Conservation (phyloP, 2,113 vertebrate genomes). For the Theristicus caerulescens region DNA sequence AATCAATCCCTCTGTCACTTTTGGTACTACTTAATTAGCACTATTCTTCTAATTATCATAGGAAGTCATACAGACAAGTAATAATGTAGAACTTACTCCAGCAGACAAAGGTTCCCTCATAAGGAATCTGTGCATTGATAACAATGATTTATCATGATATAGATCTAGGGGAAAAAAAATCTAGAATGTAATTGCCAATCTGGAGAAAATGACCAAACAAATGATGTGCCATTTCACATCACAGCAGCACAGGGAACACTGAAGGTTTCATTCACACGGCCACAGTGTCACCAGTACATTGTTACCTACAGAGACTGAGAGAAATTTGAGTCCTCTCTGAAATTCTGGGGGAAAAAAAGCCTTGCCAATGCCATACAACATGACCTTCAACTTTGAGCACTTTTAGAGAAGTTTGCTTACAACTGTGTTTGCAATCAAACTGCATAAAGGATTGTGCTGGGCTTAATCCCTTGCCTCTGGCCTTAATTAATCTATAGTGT, state of each 20-base stretch:
- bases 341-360: neutral
- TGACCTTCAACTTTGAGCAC: neutral
- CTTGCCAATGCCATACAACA: neutral
- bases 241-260: neutral
- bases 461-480: conserved; percentile 34
- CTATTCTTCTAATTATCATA: neutral
- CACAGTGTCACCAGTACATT: neutral
- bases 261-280: neutral
- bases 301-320: neutral
- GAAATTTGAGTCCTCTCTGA: neutral
- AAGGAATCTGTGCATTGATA: neutral
- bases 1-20: neutral
- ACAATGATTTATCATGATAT: neutral
- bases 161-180: neutral
- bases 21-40: neutral
- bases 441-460: neutral
- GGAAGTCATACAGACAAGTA: neutral
- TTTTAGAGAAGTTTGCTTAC: conserved; percentile 7
- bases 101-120: neutral
- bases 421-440: neutral
- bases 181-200: neutral
- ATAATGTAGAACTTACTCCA: neutral
- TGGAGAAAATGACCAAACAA: neutral
- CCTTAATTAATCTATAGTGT: conserved; percentile 25
- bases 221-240: neutral